Conservation (phyloP, 2,797 vertebrate species). For the Tragelaphus oryx region DNA sequence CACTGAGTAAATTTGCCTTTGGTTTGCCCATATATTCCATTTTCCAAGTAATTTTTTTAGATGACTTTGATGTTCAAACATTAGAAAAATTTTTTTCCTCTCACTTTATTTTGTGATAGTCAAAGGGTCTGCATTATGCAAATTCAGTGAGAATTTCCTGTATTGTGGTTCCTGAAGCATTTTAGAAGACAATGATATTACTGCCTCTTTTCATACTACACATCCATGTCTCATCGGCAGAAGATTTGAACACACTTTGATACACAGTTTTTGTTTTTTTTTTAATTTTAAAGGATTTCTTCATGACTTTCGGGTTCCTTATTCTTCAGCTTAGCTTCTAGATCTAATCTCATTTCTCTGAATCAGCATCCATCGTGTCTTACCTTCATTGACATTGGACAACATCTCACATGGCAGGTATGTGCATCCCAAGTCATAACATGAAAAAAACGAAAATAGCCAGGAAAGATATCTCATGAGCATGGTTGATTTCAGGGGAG, state of each 20-base stretch:
- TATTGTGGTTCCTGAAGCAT: slow-evolving; percentile 3
- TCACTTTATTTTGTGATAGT: not conserved
- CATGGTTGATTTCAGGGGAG: not conserved
- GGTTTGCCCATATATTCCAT: not conserved
- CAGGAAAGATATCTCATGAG: not conserved
- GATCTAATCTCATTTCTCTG: not conserved
- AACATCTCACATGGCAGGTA: slow-evolving; percentile 60
- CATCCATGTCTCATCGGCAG: not conserved
- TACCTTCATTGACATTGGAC: not conserved
- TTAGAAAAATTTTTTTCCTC: not conserved
- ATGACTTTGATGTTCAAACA: not conserved
- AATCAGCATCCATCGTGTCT: not conserved
- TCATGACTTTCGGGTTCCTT: not conserved
- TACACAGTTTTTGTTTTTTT: not conserved
- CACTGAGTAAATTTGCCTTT: not conserved
- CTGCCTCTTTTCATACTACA: not conserved
- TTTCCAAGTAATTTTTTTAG: not conserved
- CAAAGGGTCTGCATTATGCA: not conserved
- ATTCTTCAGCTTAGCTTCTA: not conserved
- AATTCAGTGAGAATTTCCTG: slow-evolving; percentile 39
- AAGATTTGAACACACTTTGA: not conserved
- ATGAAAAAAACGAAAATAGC: not conserved
- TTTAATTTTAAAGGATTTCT: not conserved
- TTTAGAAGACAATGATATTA: not conserved
- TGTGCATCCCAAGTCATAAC: not conserved